Evolutionary conservation across 2,888 invertebrate genomes (phyloP).

Genomic region (Perithous albicinctus): DNA sequence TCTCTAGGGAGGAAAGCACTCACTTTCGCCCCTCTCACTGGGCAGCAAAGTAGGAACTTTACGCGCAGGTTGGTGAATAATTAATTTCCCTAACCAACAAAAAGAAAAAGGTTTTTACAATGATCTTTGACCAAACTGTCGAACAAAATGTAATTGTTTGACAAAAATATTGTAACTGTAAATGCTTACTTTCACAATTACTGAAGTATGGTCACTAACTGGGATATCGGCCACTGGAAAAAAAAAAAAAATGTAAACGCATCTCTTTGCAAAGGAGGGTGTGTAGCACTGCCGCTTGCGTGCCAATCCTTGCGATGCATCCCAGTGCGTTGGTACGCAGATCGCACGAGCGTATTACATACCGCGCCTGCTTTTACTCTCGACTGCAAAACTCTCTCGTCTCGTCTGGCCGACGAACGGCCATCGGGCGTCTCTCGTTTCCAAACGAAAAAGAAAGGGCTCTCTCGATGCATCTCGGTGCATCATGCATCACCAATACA

Average conservation of each 20-base stretch:
- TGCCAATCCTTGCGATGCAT: constrained; percentile 19
- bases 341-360: background rate
- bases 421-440: constrained; percentile 21
- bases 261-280: background rate
- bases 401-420: background rate
- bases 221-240: background rate
- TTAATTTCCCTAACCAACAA: too few species aligned
- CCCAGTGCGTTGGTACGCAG: constrained; percentile 19
- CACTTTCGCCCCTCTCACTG: too few species aligned
- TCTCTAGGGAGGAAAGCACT: too few species aligned
- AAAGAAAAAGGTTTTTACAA: too few species aligned
- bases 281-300: background rate
- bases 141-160: background rate
- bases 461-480: background rate
- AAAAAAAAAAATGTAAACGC: background rate
- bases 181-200: constrained; percentile 14
- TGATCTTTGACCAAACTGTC: background rate
- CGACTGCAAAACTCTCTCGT: constrained; percentile 37
- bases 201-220: constrained; percentile 12
- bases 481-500: constrained; percentile 15
- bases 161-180: background rate
- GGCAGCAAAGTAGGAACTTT: too few species aligned
- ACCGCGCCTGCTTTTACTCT: constrained; percentile 27
- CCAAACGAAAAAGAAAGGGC: constrained; percentile 34
- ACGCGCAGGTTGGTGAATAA: too few species aligned